Evolutionary conservation across 2,113 vertebrate species (phyloP), one percentile per base, ranked within the genome.

Genomic region (Cephalopterus ornatus): DNA sequence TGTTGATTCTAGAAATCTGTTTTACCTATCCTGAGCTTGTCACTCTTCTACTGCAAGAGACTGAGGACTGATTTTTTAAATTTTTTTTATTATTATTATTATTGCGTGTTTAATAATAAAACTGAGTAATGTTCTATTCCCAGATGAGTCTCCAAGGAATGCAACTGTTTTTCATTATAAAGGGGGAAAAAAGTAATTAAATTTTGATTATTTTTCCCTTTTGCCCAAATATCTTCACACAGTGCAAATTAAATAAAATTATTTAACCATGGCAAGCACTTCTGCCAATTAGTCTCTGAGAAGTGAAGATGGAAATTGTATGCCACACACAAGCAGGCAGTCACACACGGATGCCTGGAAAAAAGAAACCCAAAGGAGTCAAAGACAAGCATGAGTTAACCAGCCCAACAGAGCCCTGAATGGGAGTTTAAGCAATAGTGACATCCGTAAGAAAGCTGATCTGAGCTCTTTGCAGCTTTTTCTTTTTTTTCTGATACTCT

Each of bases 131-230:
- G 58, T 70, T 95, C 15, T 53, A 72, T 73, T 94, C 75, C 83
- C 46, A 97, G 62, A 89, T 72, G 77, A 79, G 81, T 95, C 76
- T 95, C 71, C 86, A 85, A 92, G 68, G 93, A 93, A 71, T 85
- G 39, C 92, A 95, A 96, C 75, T 95, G 80, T 74, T 95, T 88
- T 95, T 97, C 62, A 85, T 97, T 97, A 90, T n/a, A 50, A 94
- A 53, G 13, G 30, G 49, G 28, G 9, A 1, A 1, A 7, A 33
- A 81, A 75, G 35, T 94, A 95, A 96, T 97, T 97, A 96, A 96
- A 92, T 94, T 91, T 94, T 95, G 95, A 96, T 97, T 97, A 94
- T 96, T 97, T 95, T 98, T 95, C n/a, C 85, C 79, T 93, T 97
- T 95, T 94, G 41, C 76, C 53, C 86, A 96, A 97, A 95, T 95